phyloP scores from a whole-genome alignment of 1,140 invertebrate species.

The Anastrepha obliqua region DNA sequence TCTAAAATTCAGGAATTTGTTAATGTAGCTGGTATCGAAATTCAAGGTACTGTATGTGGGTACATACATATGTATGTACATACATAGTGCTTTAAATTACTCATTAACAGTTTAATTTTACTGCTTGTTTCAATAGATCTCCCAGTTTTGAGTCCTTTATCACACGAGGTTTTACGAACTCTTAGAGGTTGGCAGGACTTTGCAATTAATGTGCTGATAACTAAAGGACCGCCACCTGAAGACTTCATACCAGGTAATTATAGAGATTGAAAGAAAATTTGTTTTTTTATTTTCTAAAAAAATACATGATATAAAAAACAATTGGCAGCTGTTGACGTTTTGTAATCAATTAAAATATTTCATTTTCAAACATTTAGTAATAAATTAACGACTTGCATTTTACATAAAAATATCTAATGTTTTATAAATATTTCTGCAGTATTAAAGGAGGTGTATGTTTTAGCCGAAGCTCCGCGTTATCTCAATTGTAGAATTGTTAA shows the following conservation, averaged over 20 bases:
- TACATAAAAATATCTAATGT: no score
- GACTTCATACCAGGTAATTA: constrained; percentile 83
- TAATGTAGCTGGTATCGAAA: constrained; percentile 91
- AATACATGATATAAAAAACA: no score
- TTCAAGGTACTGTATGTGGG: constrained; percentile 81
- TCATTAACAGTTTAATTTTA: constrained; percentile 76
- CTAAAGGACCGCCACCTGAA: constrained; percentile 82
- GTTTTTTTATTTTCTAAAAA: no score
- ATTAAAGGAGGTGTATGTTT: no score
- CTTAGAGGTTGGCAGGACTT: constrained; percentile 91
- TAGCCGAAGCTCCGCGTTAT: no score
- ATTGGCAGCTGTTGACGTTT: no score
- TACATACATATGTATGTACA: constrained; percentile 56
- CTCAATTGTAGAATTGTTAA: no score
- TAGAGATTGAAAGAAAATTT: no score
- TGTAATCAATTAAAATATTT: no score
- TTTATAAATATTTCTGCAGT: no score
- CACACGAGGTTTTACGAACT: constrained; percentile 90
- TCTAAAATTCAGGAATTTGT: constrained; percentile 82
- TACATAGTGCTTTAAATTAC: constrained; percentile 59
- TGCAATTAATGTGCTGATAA: constrained; percentile 62
- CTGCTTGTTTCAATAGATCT: constrained; percentile 79
- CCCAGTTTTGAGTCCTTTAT: constrained; percentile 93
- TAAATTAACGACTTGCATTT: no score
- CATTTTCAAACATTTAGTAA: no score